Conservation (phyloP, 1,140 invertebrate species). For the Euura saliciscinereae region DNA sequence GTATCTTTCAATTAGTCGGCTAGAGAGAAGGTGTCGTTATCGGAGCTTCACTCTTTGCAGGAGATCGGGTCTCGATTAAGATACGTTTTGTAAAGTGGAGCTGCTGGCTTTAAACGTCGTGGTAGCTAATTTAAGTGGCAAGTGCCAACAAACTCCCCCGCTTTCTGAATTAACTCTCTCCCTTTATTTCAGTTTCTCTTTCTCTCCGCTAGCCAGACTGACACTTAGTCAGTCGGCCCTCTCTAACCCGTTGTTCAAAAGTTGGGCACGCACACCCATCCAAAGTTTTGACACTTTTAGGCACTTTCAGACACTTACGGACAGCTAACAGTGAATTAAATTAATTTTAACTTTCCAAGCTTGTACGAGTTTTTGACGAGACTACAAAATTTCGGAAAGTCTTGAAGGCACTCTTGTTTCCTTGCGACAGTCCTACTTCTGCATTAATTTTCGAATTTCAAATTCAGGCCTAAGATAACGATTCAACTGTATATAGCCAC, state of each 20-base stretch:
- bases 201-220: background rate
- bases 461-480: too few relatives aligned
- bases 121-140: constrained; percentile 34
- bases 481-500: too few relatives aligned
- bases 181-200: background rate
- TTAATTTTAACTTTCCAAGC: constrained; percentile 10
- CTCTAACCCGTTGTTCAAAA: constrained; percentile 25
- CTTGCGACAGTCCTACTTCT: too few relatives aligned
- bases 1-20: too few relatives aligned
- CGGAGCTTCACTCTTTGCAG: too few relatives aligned
- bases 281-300: constrained; percentile 25
- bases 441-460: too few relatives aligned
- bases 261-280: constrained; percentile 18
- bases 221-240: too few relatives aligned
- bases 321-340: constrained; percentile 18
- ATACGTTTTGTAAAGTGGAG: constrained; percentile 30
- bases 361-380: constrained; percentile 11
- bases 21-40: too few relatives aligned
- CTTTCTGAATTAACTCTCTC: constrained; percentile 21
- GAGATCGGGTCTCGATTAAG: too few relatives aligned
- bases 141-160: constrained; percentile 27
- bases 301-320: constrained; percentile 27
- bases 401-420: too few relatives aligned
- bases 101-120: constrained; percentile 22
- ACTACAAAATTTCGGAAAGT: background rate